Conservation (phyloP, 2,888 invertebrate genomes). For the Ophion costatus region DNA sequence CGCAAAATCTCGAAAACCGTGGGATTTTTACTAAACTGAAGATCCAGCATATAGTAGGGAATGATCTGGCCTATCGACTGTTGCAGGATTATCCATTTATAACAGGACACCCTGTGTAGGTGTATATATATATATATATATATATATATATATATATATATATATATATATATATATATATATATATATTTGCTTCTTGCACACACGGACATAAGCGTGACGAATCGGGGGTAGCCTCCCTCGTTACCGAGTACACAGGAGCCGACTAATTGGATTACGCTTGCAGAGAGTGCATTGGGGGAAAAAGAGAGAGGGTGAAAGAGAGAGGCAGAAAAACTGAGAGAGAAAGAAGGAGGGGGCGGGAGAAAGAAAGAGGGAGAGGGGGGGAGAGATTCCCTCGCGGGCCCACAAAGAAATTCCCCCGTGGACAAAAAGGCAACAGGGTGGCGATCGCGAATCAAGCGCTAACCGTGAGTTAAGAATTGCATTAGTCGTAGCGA, state of each 20-base stretch:
- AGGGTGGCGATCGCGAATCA: constrained; percentile 45
- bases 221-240: constrained; percentile 56
- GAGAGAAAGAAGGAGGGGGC: not conserved
- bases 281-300: constrained; percentile 59
- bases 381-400: not conserved
- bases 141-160: not conserved
- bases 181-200: too few relatives aligned
- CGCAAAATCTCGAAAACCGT: too few relatives aligned
- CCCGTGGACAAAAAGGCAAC: constrained; percentile 52
- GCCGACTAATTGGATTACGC: constrained; percentile 79
- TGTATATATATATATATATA: not conserved
- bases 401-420: constrained; percentile 52
- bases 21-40: too few relatives aligned
- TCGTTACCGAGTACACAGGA: constrained; percentile 61
- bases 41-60: too few relatives aligned
- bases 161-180: constrained; percentile 7
- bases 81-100: too few relatives aligned
- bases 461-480: constrained; percentile 27
- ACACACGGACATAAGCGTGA: constrained; percentile 34
- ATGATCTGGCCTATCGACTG: too few relatives aligned
- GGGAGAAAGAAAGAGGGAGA: too few relatives aligned
- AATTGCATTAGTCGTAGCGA: constrained; percentile 51
- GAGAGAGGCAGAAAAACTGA: constrained; percentile 18
- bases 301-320: not conserved
- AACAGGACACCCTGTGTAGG: too few relatives aligned